Percentiles rank a stretch among this genome's conserved stretches.
Evolutionary conservation across 1,140 invertebrate genomes (phyloP).

Genomic region (Musca vetustissima): DNA sequence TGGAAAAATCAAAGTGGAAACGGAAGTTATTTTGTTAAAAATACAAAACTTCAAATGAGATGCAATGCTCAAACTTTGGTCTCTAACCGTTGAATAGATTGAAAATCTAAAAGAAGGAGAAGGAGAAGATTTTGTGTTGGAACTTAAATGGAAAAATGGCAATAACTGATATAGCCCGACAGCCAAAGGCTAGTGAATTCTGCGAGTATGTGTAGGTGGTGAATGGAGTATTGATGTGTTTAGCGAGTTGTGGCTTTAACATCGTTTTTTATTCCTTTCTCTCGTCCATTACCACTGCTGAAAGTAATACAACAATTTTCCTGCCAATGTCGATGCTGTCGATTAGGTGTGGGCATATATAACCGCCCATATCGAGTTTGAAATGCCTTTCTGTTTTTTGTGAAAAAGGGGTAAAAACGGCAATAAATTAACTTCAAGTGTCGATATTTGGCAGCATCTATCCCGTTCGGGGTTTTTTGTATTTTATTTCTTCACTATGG

Average conservation of each 20-base stretch:
- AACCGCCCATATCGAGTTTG: background rate
- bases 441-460: conserved; percentile 30
- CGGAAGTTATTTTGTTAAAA: conserved; percentile 19
- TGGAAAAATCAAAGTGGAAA: conserved; percentile 21
- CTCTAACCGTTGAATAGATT: no score
- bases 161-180: no score
- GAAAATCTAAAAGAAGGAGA: no score
- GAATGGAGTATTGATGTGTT: conserved; percentile 24
- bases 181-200: no score
- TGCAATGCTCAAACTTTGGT: background rate
- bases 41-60: conserved; percentile 21
- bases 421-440: conserved; percentile 33
- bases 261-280: conserved; percentile 13
- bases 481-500: background rate
- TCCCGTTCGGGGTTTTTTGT: background rate
- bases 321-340: conserved; percentile 12
- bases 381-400: background rate
- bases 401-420: conserved; percentile 31
- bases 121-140: no score
- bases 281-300: background rate
- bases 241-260: conserved; percentile 29
- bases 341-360: background rate
- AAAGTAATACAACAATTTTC: conserved; percentile 4
- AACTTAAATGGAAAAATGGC: no score
- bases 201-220: background rate